These are phyloP conservation scores for Probosciger aterrimus DNA, from an alignment of 2,113 vertebrate species.

Conservation along the genomic window DNA sequence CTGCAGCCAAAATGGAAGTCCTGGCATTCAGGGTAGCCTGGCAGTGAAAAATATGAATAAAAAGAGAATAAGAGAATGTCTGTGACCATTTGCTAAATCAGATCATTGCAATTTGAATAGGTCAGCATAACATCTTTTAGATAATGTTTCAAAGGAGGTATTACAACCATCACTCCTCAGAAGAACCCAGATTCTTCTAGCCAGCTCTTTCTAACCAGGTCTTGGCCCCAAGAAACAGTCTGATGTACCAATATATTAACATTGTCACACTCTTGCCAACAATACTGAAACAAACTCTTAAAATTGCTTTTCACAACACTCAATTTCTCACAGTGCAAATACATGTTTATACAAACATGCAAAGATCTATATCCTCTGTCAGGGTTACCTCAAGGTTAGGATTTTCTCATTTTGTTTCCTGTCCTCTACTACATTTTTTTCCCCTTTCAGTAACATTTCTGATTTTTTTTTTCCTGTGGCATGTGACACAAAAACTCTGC, in stretches of 20 bases:
- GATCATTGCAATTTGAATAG: background rate
- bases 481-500: background rate
- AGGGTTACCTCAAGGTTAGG: background rate
- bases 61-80: accelerated
- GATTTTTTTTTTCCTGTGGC: background rate
- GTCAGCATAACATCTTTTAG: background rate
- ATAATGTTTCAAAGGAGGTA: background rate
- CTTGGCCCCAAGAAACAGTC: background rate
- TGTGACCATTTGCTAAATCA: background rate
- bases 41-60: background rate
- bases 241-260: background rate
- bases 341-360: background rate
- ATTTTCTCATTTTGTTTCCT: background rate
- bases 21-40: slow-evolving; percentile 98
- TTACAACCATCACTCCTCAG: background rate
- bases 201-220: background rate
- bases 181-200: background rate
- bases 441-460: background rate
- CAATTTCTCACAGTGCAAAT: background rate
- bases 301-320: background rate
- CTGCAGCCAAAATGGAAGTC: slow-evolving; percentile 96
- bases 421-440: background rate
- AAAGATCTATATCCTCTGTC: background rate
- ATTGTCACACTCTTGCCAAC: background rate
- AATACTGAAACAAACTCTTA: background rate